These are phyloP conservation scores for Coronaproctus castanopsis DNA, from an alignment of 2,888 invertebrate species.

Conservation along the genomic window DNA sequence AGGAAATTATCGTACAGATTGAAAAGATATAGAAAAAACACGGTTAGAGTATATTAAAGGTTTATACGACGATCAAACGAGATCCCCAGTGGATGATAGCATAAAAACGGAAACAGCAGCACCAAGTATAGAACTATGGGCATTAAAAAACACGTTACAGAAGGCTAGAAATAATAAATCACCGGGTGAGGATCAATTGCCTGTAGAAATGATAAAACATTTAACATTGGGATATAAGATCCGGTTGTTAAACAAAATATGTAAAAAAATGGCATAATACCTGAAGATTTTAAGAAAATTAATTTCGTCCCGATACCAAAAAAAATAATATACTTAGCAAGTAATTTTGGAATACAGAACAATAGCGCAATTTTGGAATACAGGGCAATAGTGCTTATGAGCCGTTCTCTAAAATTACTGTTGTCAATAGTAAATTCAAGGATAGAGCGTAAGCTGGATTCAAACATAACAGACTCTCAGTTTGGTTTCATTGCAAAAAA, in stretches of 20 bases:
- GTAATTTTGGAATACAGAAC: neutral
- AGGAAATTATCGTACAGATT: neutral
- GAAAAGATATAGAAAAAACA: neutral
- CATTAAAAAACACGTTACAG: neutral
- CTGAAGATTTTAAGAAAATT: neutral
- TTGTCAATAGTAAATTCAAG: neutral
- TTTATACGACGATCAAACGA: neutral
- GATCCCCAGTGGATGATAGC: neutral
- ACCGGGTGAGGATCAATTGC: neutral
- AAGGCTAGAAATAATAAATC: neutral
- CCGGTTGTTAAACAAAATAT: neutral
- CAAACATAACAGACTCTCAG: neutral
- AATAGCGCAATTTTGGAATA: neutral
- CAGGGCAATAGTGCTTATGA: neutral
- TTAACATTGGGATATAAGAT: neutral
- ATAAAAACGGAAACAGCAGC: neutral
- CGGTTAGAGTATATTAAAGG: neutral
- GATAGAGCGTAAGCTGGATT: neutral
- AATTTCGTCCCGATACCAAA: neutral
- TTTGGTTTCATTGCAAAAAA: neutral
- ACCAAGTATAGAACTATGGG: neutral
- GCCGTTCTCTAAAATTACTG: neutral
- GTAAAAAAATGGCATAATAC: neutral
- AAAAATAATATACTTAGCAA: neutral
- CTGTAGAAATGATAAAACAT: neutral